A percentile compares a stretch with the other conserved stretches of the same genome.
These are phyloP conservation scores for Oikopleura albicans DNA, from an alignment of 23 tunicate genomes.

Conservation along the genomic window DNA sequence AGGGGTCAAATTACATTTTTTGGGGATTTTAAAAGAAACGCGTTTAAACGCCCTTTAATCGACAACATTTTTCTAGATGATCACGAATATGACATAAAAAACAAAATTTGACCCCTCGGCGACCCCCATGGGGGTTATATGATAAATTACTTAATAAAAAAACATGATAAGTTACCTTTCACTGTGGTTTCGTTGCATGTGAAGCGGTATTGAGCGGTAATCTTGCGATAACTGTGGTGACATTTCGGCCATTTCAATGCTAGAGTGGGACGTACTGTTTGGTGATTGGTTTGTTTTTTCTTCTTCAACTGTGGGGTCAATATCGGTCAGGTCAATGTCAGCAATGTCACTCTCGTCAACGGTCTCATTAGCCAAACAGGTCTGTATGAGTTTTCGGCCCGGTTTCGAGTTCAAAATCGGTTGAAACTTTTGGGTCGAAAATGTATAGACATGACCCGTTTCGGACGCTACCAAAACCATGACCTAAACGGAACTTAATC, in stretches of 20 bases:
- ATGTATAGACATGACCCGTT: slow-evolving; percentile 99
- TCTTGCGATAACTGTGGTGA: no score
- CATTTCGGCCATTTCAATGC: not conserved
- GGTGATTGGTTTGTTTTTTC: not conserved
- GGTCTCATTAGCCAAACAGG: slow-evolving; percentile 29
- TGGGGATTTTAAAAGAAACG: no score
- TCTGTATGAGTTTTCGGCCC: slow-evolving; percentile 90
- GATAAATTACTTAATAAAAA: no score
- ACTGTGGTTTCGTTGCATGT: not conserved
- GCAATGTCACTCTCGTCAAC: not conserved
- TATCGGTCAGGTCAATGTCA: not conserved
- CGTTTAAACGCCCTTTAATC: no score
- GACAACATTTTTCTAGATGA: no score
- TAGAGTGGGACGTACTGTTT: not conserved
- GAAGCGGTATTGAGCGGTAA: not conserved
- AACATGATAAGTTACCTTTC: no score
- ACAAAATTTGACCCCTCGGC: no score
- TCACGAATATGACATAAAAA: no score
- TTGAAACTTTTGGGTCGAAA: slow-evolving; percentile 79
- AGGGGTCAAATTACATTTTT: no score
- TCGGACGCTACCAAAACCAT: slow-evolving; percentile 98
- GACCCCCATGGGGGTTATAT: no score
- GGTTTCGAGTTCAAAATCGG: slow-evolving; percentile 32
- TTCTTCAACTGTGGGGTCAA: not conserved
- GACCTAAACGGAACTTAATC: slow-evolving; percentile 18